phyloP scores from a whole-genome alignment of 2,113 vertebrate species.

The Pholis gunnellus region DNA sequence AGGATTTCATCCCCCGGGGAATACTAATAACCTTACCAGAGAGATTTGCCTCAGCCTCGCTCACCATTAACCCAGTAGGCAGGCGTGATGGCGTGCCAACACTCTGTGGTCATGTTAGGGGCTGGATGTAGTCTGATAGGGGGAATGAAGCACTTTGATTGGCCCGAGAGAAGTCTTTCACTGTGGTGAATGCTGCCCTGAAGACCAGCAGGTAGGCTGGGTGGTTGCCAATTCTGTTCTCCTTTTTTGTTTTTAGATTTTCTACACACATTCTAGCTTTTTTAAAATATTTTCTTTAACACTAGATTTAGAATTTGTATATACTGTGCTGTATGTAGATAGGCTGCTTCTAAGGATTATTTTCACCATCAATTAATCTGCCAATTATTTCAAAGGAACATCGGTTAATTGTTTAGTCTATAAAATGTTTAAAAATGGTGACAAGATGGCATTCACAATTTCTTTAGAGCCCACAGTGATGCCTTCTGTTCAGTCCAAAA shows the following conservation, averaged over 20 bases:
- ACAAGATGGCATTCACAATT: background rate
- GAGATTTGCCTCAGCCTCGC: constrained; percentile 51
- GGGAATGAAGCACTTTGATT: constrained; percentile 43
- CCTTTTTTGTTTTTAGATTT: background rate
- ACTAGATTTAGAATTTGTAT: background rate
- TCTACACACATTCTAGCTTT: background rate
- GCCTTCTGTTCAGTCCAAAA: background rate
- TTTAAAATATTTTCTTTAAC: background rate
- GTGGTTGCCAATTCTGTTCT: constrained; percentile 8
- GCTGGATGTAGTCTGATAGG: constrained; percentile 8
- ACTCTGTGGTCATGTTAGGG: constrained; percentile 27
- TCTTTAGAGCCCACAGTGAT: background rate
- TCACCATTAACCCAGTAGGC: constrained; percentile 33
- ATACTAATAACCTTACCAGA: constrained; percentile 57
- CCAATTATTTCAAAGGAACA: background rate
- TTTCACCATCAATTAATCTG: background rate
- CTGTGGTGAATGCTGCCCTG: constrained; percentile 23
- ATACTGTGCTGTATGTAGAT: background rate
- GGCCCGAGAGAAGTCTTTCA: constrained; percentile 50
- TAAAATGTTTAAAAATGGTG: background rate
- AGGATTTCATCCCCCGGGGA: constrained; percentile 45
- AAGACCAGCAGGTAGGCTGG: constrained; percentile 26
- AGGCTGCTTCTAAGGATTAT: background rate
- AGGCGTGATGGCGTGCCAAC: constrained; percentile 36
- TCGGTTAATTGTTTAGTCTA: background rate